A percentile compares a stretch with the other conserved stretches of the same genome.
phyloP scores from a whole-genome alignment of 2,888 invertebrate species.

The Carterocephalus palaemon region DNA sequence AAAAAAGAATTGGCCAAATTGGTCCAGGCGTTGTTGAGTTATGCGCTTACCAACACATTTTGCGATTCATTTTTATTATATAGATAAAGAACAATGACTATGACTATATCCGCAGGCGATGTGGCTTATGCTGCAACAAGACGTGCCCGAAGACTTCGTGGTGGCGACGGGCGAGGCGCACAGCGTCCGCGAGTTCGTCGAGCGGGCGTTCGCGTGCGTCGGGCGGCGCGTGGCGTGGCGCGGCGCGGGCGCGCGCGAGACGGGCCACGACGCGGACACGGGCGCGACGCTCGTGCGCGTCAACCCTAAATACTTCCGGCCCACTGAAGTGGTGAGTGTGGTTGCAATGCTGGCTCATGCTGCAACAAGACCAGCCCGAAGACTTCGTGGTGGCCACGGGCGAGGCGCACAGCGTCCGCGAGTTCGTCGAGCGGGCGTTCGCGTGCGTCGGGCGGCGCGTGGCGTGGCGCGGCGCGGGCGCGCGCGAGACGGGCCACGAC shows the following conservation, averaged over 20 bases:
- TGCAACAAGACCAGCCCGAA: slow-evolving; percentile 93
- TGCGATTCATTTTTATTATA: too few relatives aligned
- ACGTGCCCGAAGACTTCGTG: slow-evolving; percentile 95
- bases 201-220: slow-evolving; percentile 91
- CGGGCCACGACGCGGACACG: slow-evolving; percentile 82
- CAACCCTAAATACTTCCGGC: slow-evolving; percentile 96
- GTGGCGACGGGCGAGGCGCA: slow-evolving; percentile 97
- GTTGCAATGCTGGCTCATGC: slow-evolving; percentile 99
- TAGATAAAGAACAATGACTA: too few relatives aligned
- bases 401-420: slow-evolving; percentile 94
- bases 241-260: slow-evolving; percentile 90
- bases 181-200: slow-evolving; percentile 98
- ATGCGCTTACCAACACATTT: too few relatives aligned
- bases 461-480: slow-evolving; percentile 92
- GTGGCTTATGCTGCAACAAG: slow-evolving; percentile 99
- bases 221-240: slow-evolving; percentile 87
- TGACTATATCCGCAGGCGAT: slow-evolving; percentile 84
- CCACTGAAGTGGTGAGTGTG: slow-evolving; percentile 94
- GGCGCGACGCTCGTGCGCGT: slow-evolving; percentile 89
- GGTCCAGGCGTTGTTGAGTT: too few relatives aligned
- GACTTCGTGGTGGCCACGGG: slow-evolving; percentile 99
- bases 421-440: slow-evolving; percentile 97
- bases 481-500: slow-evolving; percentile 86
- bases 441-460: slow-evolving; percentile 83
- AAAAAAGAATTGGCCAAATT: too few relatives aligned